Base-by-base conservation (phyloP, 2,113 vertebrate species). In the Albula goreensis region DNA sequence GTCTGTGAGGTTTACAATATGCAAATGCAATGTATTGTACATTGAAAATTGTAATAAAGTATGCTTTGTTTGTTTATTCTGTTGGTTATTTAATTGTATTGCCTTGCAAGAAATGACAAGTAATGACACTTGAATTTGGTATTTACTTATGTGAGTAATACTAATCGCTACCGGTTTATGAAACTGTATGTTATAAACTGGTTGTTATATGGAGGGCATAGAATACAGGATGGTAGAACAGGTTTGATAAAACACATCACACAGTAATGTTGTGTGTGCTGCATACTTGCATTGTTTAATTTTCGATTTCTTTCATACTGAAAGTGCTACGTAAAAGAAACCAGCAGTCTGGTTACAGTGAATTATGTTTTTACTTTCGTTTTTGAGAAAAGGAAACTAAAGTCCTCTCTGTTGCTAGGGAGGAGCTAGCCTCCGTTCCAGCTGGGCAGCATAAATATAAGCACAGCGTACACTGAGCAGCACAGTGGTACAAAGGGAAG, bases 1-100 rank as follows among this genome's bases (percentile, higher is more conserved):
- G 77, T 79, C 52, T 78, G n/a, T 85, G 49, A 79, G 77, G 74
- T 79, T 85, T 56, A 79, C 84, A 85, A 52, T 85, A 79, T 56
- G n/a, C 17, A 31, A 81, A 79, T 74, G 63, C 74, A 52, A 77
- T 31, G 12, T 60, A 57, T 77, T 85, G 53, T 85, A 81, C 52
- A 79, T 79, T 53, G n/a, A 60, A 79, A 31, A 51, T 22, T n/a
- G 84, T 85, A 78, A 74, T 79, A 56, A 85, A 78, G 80, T 78
- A 49, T 84, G 66, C 22, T 84, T 31, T 80, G 49, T 52, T 83
- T 79, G 50, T 60, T 57, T 85, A 78, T 70, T 78, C 4, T 78
- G 13, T 53, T 41, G 57, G 19, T 9, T 80, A n/a, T 85, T 49
- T 31, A 22, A 56, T 79, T 79, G 49, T 81, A 53, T 85, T 57